phyloP scores from a whole-genome alignment of 2,888 invertebrate species.

The Stegana nigrithorax region DNA sequence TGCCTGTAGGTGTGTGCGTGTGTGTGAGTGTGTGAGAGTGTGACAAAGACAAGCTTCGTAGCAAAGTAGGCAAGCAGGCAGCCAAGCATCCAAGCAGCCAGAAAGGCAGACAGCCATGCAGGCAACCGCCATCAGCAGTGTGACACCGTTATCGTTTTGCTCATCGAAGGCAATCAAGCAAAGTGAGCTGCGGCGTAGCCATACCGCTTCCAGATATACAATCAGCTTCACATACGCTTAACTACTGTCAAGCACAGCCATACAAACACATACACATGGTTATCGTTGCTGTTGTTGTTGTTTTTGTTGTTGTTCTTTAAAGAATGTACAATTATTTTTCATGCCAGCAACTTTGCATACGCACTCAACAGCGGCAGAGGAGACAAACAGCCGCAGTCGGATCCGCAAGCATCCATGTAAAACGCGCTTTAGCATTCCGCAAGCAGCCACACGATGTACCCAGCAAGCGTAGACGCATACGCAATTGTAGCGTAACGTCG shows the following conservation, averaged over 20 bases:
- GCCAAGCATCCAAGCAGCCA: too few species aligned
- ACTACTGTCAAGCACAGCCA: conserved; percentile 29
- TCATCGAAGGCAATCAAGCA: conserved; percentile 2
- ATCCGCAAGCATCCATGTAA: conserved; percentile 9
- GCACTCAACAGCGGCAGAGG: background rate
- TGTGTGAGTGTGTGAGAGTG: conserved; percentile 39
- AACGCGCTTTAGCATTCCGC: conserved; percentile 8
- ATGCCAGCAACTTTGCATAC: conserved; percentile 23
- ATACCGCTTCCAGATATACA: conserved; percentile 15
- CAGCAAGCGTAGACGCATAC: conserved; percentile 15
- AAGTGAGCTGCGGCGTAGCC: conserved; percentile 21
- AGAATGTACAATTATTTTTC: conserved; percentile 53
- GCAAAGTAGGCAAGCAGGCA: too few species aligned
- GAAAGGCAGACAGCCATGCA: conserved; percentile 28
- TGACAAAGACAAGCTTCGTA: too few species aligned
- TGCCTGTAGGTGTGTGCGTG: background rate
- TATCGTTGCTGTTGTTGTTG: conserved; percentile 36
- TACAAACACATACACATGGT: too few species aligned
- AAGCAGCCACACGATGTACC: background rate
- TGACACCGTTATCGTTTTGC: background rate
- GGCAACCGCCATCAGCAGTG: background rate
- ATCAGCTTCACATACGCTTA: conserved; percentile 30
- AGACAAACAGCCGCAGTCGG: background rate
- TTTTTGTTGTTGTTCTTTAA: conserved; percentile 55
- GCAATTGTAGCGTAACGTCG: too few species aligned